A percentile compares a stretch with the other conserved stretches of the same genome.
phyloP scores from a whole-genome alignment of 2,888 invertebrate genomes.

The Drosophila atripex region DNA sequence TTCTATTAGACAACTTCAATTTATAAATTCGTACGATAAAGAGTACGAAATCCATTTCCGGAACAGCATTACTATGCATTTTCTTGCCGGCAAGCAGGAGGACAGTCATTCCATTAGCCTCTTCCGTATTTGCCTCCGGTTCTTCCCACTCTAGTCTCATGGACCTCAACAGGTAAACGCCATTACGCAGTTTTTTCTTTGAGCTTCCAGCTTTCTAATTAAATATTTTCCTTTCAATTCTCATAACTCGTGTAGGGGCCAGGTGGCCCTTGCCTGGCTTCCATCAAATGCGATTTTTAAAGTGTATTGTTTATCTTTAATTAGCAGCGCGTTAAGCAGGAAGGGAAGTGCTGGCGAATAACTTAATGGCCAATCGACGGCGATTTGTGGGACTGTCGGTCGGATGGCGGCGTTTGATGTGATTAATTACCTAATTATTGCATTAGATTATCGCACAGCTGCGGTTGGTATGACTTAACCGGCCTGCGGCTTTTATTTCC shows the following conservation, averaged over 20 bases:
- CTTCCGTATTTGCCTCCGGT: constrained; percentile 7
- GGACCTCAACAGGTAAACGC: constrained; percentile 56
- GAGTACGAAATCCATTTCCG: background rate
- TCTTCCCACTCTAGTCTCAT: constrained; percentile 7
- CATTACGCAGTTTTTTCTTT: constrained; percentile 29
- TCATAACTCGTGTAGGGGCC: constrained; percentile 28
- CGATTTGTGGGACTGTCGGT: constrained; percentile 4
- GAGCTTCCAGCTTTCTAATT: constrained; percentile 47
- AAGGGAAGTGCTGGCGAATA: constrained; percentile 11
- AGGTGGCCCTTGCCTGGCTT: background rate
- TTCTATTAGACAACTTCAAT: background rate
- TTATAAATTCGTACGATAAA: background rate
- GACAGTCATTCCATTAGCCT: constrained; percentile 43
- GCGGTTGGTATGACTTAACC: constrained; percentile 48
- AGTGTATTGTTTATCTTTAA: constrained; percentile 70
- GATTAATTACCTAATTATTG: constrained; percentile 73
- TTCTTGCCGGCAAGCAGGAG: constrained; percentile 12
- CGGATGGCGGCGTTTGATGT: constrained; percentile 42
- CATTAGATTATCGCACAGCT: constrained; percentile 56
- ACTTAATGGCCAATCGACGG: constrained; percentile 60
- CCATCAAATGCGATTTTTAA: constrained; percentile 48
- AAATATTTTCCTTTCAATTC: constrained; percentile 70
- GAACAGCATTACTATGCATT: constrained; percentile 20
- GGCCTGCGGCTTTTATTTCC: constrained; percentile 46
- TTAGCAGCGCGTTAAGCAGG: constrained; percentile 48